Percentiles rank a stretch among this genome's conserved stretches.
phyloP scores from a whole-genome alignment of 2,797 vertebrate genomes.

The Hippocampus kuda region DNA sequence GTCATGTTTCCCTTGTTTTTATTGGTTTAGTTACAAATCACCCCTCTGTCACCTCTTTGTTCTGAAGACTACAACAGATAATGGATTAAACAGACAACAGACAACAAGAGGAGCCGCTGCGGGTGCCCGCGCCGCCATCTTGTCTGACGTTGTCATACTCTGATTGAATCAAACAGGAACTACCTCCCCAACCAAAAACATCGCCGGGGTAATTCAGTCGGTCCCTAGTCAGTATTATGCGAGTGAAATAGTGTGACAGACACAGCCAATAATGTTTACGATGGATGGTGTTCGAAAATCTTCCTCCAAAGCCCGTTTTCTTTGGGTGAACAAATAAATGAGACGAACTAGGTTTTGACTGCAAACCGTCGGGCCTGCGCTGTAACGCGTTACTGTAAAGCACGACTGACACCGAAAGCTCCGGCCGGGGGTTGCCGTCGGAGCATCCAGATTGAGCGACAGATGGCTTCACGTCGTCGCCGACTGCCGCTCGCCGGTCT shows the following conservation, averaged over 20 bases:
- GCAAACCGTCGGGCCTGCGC: background rate
- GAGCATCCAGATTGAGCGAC: conserved; percentile 51
- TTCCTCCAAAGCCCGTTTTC: background rate
- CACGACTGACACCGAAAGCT: conserved; percentile 9
- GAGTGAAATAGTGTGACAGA: background rate
- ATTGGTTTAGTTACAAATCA: no score
- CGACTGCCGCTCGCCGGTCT: conserved; percentile 29
- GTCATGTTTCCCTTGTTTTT: no score
- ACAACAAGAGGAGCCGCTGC: no score
- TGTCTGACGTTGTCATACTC: background rate
- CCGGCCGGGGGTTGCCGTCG: conserved; percentile 12
- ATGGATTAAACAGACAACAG: no score
- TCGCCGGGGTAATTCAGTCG: background rate
- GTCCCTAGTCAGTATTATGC: background rate
- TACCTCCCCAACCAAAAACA: background rate
- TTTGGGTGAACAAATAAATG: background rate
- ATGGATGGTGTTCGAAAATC: background rate
- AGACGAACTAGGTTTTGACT: background rate
- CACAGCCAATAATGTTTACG: no score
- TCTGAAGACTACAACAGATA: no score
- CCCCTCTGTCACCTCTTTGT: no score
- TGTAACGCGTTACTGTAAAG: conserved; percentile 8
- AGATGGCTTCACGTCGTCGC: conserved; percentile 58
- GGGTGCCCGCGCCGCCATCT: background rate
- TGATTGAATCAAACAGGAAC: background rate